Percentiles rank a stretch among this genome's conserved stretches.
phyloP scores from a whole-genome alignment of 2,888 invertebrate species.

The Amphipyra tragopoginis region DNA sequence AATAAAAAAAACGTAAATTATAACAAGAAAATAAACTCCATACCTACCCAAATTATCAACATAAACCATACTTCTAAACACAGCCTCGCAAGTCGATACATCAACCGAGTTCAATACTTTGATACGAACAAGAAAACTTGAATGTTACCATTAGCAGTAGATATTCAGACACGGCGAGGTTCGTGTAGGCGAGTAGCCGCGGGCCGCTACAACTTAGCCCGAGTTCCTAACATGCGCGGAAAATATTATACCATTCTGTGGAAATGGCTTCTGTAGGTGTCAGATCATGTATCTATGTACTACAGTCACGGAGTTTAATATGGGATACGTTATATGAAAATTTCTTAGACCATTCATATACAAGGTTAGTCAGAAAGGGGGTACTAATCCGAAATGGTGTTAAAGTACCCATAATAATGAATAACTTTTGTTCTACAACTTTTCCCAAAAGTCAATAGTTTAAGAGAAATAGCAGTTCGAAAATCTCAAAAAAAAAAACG shows the following conservation, averaged over 20 bases:
- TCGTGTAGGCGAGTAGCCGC: slow-evolving; percentile 34
- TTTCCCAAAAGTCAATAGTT: too few relatives aligned
- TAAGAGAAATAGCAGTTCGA: too few relatives aligned
- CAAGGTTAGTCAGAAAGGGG: too few relatives aligned
- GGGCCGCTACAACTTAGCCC: slow-evolving; percentile 17
- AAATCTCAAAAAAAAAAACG: too few relatives aligned
- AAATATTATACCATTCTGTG: slow-evolving; percentile 15
- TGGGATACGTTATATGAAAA: too few relatives aligned
- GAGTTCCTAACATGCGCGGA: slow-evolving; percentile 11
- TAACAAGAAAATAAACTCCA: background rate
- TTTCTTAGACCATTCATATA: too few relatives aligned
- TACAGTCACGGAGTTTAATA: too few relatives aligned
- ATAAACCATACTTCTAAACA: background rate
- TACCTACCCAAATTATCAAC: background rate
- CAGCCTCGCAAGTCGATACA: slow-evolving; percentile 14
- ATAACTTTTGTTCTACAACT: too few relatives aligned
- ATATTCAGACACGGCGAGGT: slow-evolving; percentile 18
- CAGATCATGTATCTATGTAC: background rate
- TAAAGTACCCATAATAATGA: too few relatives aligned
- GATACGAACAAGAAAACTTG: slow-evolving; percentile 10
- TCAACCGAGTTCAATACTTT: slow-evolving; percentile 10
- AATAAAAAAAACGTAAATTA: background rate
- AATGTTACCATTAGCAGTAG: background rate
- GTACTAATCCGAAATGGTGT: too few relatives aligned
- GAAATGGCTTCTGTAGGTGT: background rate